Percentiles rank a stretch among this genome's conserved stretches.
phyloP scores from a whole-genome alignment of 92 coral and sea anemone genomes.

The Galaxea fascicularis region DNA sequence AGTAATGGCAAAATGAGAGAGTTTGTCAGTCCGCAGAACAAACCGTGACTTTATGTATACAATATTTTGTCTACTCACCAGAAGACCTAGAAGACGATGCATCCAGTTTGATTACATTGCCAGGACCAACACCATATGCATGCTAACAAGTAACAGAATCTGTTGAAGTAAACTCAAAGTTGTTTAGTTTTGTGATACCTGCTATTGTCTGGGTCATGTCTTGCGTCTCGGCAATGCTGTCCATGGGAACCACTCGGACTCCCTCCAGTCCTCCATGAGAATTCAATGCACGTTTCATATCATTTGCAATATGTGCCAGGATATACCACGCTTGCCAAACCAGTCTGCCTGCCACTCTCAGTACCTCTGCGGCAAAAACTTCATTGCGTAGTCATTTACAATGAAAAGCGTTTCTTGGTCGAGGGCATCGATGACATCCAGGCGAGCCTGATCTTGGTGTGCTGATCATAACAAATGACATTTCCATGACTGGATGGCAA shows the following conservation, averaged over 20 bases:
- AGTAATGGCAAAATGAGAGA: not conserved
- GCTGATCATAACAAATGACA: too few relatives aligned
- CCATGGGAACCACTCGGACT: constrained; percentile 29
- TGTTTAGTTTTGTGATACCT: constrained; percentile 45
- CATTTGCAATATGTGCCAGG: constrained; percentile 18
- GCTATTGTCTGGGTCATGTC: constrained; percentile 13
- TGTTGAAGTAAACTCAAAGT: constrained; percentile 36
- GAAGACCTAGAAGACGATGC: not conserved
- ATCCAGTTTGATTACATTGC: constrained; percentile 47
- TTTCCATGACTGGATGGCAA: too few relatives aligned
- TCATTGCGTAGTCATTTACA: constrained; percentile 59
- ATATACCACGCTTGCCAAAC: constrained; percentile 67
- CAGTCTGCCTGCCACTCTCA: constrained; percentile 54
- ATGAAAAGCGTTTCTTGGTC: too few relatives aligned
- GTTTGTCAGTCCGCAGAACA: not conserved
- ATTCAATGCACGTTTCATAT: not conserved
- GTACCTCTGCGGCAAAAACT: constrained; percentile 55
- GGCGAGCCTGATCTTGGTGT: too few relatives aligned
- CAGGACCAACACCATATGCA: constrained; percentile 48
- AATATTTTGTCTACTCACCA: constrained; percentile 24
- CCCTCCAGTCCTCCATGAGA: constrained; percentile 42
- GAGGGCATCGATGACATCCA: too few relatives aligned
- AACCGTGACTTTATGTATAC: not conserved
- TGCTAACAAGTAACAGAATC: constrained; percentile 34
- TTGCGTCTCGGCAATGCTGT: constrained; percentile 19